Percentiles rank a stretch among this genome's conserved stretches.
phyloP scores from a whole-genome alignment of 1,140 invertebrate genomes.

The Drosophila pseudoananassae region DNA sequence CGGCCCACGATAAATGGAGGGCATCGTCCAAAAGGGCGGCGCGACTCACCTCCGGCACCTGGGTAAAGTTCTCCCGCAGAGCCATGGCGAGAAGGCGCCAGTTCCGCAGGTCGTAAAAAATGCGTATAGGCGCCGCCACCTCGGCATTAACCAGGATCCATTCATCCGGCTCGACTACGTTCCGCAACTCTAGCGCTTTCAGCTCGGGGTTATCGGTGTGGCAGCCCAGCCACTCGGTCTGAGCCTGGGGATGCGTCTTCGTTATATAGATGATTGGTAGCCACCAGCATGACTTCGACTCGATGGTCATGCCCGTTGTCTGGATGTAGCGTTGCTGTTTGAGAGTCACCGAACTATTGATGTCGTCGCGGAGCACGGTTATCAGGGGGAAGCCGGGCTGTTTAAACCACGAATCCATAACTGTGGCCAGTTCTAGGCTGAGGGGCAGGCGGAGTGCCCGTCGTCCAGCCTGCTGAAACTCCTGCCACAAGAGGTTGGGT shows the following conservation, averaged over 20 bases:
- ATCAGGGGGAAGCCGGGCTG: slow-evolving; percentile 92
- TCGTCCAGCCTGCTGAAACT: slow-evolving; percentile 87
- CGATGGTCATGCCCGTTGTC: neutral
- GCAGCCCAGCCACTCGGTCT: slow-evolving; percentile 86
- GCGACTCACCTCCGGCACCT: slow-evolving; percentile 88
- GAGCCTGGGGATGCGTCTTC: slow-evolving; percentile 85
- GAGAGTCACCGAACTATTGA: slow-evolving; percentile 83
- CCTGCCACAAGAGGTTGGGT: slow-evolving; percentile 91
- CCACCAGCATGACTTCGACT: slow-evolving; percentile 84
- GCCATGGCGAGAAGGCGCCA: slow-evolving; percentile 87
- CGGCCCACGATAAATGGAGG: slow-evolving; percentile 89
- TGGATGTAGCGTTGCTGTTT: slow-evolving; percentile 85
- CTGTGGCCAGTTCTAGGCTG: slow-evolving; percentile 86
- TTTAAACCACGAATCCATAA: slow-evolving; percentile 93
- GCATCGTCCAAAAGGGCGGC: slow-evolving; percentile 92
- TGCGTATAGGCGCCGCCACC: slow-evolving; percentile 86
- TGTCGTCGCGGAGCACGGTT: slow-evolving; percentile 87
- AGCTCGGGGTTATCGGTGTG: neutral
- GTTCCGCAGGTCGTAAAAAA: slow-evolving; percentile 89
- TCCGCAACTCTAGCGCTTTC: slow-evolving; percentile 35
- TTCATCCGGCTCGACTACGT: slow-evolving; percentile 61
- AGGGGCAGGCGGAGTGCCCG: slow-evolving; percentile 84
- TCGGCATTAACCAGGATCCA: slow-evolving; percentile 87
- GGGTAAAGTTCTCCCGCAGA: slow-evolving; percentile 84
- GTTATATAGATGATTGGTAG: slow-evolving; percentile 87